phyloP scores from a whole-genome alignment of 2,888 invertebrate species.

The Spicauda simplicius region DNA sequence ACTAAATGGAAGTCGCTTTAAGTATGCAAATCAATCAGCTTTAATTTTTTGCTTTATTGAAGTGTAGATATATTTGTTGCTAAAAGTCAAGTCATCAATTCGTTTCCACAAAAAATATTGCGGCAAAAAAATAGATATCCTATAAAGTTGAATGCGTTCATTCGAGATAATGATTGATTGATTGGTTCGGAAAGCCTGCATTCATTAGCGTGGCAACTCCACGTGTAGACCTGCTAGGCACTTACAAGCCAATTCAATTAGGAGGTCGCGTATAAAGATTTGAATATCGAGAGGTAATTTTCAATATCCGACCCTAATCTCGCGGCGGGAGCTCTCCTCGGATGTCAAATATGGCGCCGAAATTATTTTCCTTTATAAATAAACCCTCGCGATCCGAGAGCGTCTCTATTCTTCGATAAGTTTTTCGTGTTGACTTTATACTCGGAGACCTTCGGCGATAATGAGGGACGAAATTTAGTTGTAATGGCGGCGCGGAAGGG shows the following conservation, averaged over 20 bases:
- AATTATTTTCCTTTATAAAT: conserved; percentile 47
- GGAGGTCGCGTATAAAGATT: conserved; percentile 34
- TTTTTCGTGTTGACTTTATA: conserved; percentile 41
- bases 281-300: conserved; percentile 44
- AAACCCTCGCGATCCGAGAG: conserved; percentile 43
- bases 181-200: not conserved
- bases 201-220: not conserved
- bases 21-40: not conserved
- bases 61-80: not conserved
- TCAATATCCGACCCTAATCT: conserved; percentile 45
- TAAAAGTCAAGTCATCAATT: not conserved
- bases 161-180: not conserved
- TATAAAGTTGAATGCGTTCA: not conserved
- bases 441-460: conserved; percentile 43
- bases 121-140: not conserved
- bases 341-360: conserved; percentile 42
- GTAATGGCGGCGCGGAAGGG: conserved; percentile 45
- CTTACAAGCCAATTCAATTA: conserved; percentile 34
- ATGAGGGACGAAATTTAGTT: conserved; percentile 53
- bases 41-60: not conserved
- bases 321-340: conserved; percentile 28
- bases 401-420: conserved; percentile 44
- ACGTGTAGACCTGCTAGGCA: conserved; percentile 10
- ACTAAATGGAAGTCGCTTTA: not conserved
- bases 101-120: not conserved